Conservation (phyloP, 2,113 vertebrate genomes). For the Scophthalmus maximus region DNA sequence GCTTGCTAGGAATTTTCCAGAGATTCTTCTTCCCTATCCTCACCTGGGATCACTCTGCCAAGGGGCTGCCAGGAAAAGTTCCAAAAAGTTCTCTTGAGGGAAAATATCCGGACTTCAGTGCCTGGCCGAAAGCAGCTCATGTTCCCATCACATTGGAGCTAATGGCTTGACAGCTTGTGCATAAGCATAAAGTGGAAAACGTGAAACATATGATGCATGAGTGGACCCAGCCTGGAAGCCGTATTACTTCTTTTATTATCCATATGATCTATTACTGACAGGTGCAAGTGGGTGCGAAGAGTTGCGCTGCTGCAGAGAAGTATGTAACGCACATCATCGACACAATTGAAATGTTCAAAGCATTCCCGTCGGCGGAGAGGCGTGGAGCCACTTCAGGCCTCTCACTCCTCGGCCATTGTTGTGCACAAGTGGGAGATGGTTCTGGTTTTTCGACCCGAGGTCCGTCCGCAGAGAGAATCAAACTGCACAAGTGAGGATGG, state of each 20-base stretch:
- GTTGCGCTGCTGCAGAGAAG: constrained; percentile 39
- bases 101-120: too few relatives aligned
- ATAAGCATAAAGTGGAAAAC: constrained; percentile 40
- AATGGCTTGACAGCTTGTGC: constrained; percentile 39
- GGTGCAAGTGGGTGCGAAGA: constrained; percentile 69
- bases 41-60: too few relatives aligned
- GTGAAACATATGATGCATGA: constrained; percentile 40
- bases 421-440: constrained; percentile 52
- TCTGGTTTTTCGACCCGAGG: constrained; percentile 39
- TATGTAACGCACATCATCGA: constrained; percentile 31
- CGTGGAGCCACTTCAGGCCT: constrained; percentile 37
- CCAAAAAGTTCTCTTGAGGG: too few relatives aligned
- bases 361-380: constrained; percentile 28
- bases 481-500: constrained; percentile 20
- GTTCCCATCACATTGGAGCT: constrained; percentile 7
- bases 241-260: constrained; percentile 70
- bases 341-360: constrained; percentile 57
- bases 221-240: constrained; percentile 33
- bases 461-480: constrained; percentile 13
- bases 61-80: too few relatives aligned
- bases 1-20: too few relatives aligned
- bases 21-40: too few relatives aligned
- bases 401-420: constrained; percentile 55
- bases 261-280: constrained; percentile 74
- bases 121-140: too few relatives aligned